Conservation (phyloP, 2,888 invertebrate genomes). For the Ommatoiulus sabulosus region DNA sequence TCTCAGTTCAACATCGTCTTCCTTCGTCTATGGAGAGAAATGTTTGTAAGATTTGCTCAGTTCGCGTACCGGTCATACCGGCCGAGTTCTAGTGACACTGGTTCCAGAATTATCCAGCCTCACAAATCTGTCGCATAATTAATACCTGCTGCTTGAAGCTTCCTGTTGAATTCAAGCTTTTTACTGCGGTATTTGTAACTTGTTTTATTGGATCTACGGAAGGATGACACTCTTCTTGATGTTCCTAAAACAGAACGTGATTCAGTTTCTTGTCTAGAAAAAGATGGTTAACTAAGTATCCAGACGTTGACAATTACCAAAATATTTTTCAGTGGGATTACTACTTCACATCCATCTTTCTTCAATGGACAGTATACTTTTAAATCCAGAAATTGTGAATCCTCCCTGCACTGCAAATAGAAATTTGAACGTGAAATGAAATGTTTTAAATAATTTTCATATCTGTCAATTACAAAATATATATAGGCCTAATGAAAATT, state of each 20-base stretch:
- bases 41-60: not conserved
- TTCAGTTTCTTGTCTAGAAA: not conserved
- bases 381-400: not conserved
- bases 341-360: not conserved
- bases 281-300: not conserved
- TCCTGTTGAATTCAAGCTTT: not conserved
- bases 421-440: no score
- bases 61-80: no score
- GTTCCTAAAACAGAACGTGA: not conserved
- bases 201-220: not conserved
- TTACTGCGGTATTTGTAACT: not conserved
- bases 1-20: not conserved
- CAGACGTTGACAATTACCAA: not conserved
- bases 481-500: no score
- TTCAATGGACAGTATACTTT: not conserved
- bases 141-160: not conserved
- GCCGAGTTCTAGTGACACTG: no score
- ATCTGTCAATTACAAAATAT: no score
- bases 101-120: no score
- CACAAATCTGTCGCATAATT: no score
- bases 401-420: not conserved
- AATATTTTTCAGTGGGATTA: not conserved
- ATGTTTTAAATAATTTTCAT: no score
- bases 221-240: not conserved
- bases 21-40: not conserved